Base-by-base conservation (phyloP, 2,797 vertebrate species). In the Pachyuromys duprasi region DNA sequence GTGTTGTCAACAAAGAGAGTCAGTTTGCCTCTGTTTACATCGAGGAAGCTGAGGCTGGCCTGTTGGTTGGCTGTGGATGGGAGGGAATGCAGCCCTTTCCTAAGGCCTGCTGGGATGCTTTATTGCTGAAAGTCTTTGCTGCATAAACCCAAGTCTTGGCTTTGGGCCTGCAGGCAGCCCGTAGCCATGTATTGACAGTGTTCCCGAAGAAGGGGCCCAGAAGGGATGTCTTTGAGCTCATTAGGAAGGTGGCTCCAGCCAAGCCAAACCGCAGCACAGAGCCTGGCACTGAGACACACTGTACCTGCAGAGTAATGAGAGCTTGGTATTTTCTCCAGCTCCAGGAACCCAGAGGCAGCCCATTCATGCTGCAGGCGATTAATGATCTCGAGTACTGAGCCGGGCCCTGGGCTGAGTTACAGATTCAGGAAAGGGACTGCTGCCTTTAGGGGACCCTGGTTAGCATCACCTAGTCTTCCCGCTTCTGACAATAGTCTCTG, bases 201-300 rank as follows among this genome's bases (percentile, higher is more conserved):
- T 92, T 90, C n/a, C 69, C 26, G 67, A 62, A 60, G 87, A 72
- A 65, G 55, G 36, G 60, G 22, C 86, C 74, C 67, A 90, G 76
- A 90, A 81, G 42, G 67, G 45, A 20, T 2, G 22, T 63, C 84
- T 88, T 94, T 82, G 87, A 93, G 84, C 33, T 74, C 65, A 3
- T 81, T 42, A 90, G 81, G 88, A 94, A 87, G 70, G 49, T 76
- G 87, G 67, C 87, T 26, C 49, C 1, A 2, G 95, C 94, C 96
- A 97, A 91, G 84, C 31, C 80, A 88, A 93, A 96, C 39, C 84
- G 45, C 5, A 6, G 69, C 67, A 63, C 22, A 65, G 83, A 84
- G 63, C 72, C 89, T 92, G 60, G n/a, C 26, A 84, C 89, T 49
- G 72, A 90, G 83, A 42, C n/a, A n/a, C 2, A 42, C 55, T n/a